Evolutionary conservation across 1,140 invertebrate genomes (phyloP), one percentile per base, ranked within the genome.

Genomic region (Drosophila watanabei): DNA sequence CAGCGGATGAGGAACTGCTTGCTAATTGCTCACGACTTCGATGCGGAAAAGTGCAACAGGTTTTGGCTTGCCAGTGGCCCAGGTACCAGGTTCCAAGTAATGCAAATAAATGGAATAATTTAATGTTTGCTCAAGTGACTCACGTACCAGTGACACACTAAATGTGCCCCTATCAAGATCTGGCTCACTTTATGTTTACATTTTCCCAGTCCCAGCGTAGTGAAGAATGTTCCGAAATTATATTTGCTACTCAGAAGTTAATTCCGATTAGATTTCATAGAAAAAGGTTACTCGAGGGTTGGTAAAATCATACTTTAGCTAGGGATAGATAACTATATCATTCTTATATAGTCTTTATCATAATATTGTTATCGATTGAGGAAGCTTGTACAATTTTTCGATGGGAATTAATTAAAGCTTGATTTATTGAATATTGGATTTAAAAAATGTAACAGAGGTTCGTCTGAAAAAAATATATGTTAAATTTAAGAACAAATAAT

Each of bases 41-140:
- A 89, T 79, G 86, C 85, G 85, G 85, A 89, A 89, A 85, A 79
- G 37, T 82, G 86, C 85, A 89, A 89, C 85, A 89, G 86, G 86
- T 89, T 82, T 85, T 48, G 30, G 16, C 10, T 18, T 10, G 16
- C 20, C 18, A 32, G 59, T 32, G 14, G 33, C 62, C 35, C 54
- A 37, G 52, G 52, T 37, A 14, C 32, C 10, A 11, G n/a, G 39
- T 18, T 32, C 28, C 49, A 28, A 16, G 46, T 37, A 63, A 73
- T 73, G 71, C 45, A 58, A 64, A 57, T 77, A 62, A 57, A 80
- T 71, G 33, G 33, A 60, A 63, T 66, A 61, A 73, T 58, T 75
- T 54, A 61, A 52, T 62, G 51, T 56, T 54, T 18, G 49, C 11
- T 18, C 35, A 16, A 62, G 79, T 64, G 75, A 75, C 58, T 73